These are phyloP conservation scores for Kuschelorhynchus macadamiae DNA, from an alignment of 2,888 invertebrate genomes.

Conservation along the genomic window DNA sequence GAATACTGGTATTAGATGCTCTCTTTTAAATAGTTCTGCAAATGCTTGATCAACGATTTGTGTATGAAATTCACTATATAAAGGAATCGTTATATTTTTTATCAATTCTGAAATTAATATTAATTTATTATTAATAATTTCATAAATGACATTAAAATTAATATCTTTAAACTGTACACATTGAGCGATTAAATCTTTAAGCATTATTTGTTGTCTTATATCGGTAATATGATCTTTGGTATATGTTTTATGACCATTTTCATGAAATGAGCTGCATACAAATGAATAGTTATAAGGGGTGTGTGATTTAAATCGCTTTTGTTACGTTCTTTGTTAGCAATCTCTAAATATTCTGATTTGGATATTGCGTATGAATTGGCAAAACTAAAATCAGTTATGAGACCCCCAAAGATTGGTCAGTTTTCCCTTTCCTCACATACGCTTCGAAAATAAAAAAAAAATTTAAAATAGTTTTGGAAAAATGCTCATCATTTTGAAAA, in stretches of 20 bases:
- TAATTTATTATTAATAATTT: too few relatives aligned
- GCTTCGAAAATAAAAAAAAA: conserved; percentile 41
- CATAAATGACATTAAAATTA: too few relatives aligned
- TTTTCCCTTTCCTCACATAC: conserved; percentile 37
- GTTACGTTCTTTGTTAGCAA: conserved; percentile 5
- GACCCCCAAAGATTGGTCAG: conserved; percentile 44
- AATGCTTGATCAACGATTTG: too few relatives aligned
- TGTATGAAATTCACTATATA: neutral
- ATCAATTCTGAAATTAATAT: conserved; percentile 6
- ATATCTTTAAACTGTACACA: conserved; percentile 2
- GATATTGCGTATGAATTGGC: conserved; percentile 46
- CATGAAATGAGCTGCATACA: conserved; percentile 41
- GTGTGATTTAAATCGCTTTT: too few relatives aligned
- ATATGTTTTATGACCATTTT: conserved; percentile 47
- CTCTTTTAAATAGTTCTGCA: too few relatives aligned
- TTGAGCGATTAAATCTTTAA: conserved; percentile 8
- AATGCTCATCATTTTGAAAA: conserved; percentile 47
- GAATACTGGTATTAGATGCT: neutral
- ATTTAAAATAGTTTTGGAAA: conserved; percentile 45
- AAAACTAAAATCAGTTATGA: conserved; percentile 50
- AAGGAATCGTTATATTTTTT: neutral
- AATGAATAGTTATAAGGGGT: conserved; percentile 20
- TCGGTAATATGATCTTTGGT: conserved; percentile 4
- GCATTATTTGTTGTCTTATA: neutral
- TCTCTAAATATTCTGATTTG: conserved; percentile 40